Conservation (phyloP, 2,797 vertebrate genomes). For the Bradypus variegatus region DNA sequence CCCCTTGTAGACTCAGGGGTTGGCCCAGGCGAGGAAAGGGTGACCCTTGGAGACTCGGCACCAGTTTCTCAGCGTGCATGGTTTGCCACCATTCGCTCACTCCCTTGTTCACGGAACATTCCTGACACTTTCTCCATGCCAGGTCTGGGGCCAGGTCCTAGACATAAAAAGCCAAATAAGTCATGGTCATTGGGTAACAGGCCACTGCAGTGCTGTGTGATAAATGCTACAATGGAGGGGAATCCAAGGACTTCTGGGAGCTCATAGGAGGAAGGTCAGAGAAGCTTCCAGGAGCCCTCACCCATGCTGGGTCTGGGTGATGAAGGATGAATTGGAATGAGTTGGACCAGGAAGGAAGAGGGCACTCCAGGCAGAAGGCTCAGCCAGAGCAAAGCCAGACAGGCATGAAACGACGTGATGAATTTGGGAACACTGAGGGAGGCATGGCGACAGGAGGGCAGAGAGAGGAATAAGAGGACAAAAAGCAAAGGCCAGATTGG, state of each 20-base stretch:
- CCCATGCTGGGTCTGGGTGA: rapidly evolving
- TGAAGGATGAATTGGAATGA: not conserved
- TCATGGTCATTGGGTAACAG: not conserved
- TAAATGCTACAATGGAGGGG: rapidly evolving
- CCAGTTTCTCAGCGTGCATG: not conserved
- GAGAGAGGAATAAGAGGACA: too few relatives aligned
- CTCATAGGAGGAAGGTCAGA: not conserved
- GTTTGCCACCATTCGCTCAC: not conserved
- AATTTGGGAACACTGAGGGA: not conserved
- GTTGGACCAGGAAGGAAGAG: not conserved
- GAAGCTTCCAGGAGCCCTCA: not conserved
- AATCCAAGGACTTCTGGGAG: not conserved
- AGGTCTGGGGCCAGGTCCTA: not conserved
- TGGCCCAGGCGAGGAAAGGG: not conserved
- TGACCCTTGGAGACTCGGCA: not conserved
- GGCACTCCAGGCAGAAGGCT: not conserved
- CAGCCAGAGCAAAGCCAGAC: not conserved
- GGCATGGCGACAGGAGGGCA: not conserved
- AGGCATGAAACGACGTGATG: rapidly evolving
- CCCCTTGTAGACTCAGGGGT: not conserved
- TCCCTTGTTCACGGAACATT: not conserved
- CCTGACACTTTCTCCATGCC: not conserved
- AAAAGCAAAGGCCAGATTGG: not conserved
- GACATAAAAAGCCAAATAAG: not conserved
- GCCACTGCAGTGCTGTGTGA: not conserved